These are phyloP conservation scores for Lepidocyrtoides sp. DNA, from an alignment of 2,888 invertebrate genomes.

Conservation along the genomic window DNA sequence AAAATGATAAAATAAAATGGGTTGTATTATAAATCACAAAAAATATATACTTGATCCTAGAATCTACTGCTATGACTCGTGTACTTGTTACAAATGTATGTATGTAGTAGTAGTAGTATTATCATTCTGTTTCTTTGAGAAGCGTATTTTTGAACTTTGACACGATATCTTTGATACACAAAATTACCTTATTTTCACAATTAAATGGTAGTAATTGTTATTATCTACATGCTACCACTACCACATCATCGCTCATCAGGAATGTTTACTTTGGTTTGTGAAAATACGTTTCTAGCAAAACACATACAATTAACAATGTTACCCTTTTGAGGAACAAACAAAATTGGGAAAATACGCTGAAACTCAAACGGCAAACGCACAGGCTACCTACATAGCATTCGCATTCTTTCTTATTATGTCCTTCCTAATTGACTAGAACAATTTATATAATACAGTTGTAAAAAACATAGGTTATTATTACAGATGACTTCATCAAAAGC, in stretches of 20 bases:
- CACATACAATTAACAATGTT: neutral
- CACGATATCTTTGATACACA: slow-evolving; percentile 45
- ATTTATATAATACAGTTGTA: neutral
- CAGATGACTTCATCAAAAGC: neutral
- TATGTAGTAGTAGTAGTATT: too few relatives aligned
- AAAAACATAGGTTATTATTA: neutral
- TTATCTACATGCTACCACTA: neutral
- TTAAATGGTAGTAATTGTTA: neutral
- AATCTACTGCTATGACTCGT: neutral
- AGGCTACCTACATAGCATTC: neutral
- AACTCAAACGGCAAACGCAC: too few relatives aligned
- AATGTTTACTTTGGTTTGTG: neutral
- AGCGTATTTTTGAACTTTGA: slow-evolving; percentile 66
- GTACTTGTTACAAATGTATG: slow-evolving; percentile 6
- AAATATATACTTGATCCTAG: neutral
- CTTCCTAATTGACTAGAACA: slow-evolving; percentile 50
- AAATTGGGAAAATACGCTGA: too few relatives aligned
- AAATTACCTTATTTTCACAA: neutral
- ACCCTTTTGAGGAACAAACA: too few relatives aligned
- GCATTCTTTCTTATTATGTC: neutral
- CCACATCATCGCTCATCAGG: neutral
- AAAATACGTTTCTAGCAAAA: neutral
- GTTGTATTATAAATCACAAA: neutral
- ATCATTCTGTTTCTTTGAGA: slow-evolving; percentile 45
- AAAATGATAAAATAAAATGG: neutral